Conservation (phyloP, 2,888 invertebrate genomes). For the Hetaerina titia region DNA sequence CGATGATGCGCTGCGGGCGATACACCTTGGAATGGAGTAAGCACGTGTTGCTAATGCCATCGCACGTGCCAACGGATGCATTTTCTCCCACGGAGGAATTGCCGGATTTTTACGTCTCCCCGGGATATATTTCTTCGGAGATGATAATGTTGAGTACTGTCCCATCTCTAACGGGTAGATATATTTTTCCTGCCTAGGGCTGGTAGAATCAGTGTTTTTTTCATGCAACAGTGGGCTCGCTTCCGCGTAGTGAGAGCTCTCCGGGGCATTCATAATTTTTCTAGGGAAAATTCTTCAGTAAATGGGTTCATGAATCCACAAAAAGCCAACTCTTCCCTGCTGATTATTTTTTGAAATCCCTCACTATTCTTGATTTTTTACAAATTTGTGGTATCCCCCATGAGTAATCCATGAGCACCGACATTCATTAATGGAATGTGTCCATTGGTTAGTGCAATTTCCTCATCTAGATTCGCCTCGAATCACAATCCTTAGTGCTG, state of each 20-base stretch:
- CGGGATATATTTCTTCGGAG: not conserved
- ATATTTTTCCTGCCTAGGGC: not conserved
- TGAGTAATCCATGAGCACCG: too few relatives aligned
- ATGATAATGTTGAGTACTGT: not conserved
- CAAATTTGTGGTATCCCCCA: too few relatives aligned
- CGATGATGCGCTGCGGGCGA: not conserved
- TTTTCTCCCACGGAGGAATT: not conserved
- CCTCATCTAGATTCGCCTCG: too few relatives aligned
- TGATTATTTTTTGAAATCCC: not conserved
- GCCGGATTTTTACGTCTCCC: not conserved
- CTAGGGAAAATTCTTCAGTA: not conserved
- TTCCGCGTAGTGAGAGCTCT: not conserved
- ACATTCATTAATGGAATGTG: too few relatives aligned
- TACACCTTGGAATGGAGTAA: not conserved
- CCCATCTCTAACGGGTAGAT: not conserved
- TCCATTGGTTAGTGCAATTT: too few relatives aligned
- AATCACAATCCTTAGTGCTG: too few relatives aligned
- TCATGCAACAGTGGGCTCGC: not conserved
- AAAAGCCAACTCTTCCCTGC: not conserved
- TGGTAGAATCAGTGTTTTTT: not conserved
- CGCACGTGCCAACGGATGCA: not conserved
- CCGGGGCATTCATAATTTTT: not conserved
- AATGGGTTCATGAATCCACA: not conserved
- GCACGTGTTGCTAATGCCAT: not conserved
- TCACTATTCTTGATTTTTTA: not conserved